Base-by-base conservation (phyloP, 2,888 invertebrate genomes). In the Brassicogethes aeneus region DNA sequence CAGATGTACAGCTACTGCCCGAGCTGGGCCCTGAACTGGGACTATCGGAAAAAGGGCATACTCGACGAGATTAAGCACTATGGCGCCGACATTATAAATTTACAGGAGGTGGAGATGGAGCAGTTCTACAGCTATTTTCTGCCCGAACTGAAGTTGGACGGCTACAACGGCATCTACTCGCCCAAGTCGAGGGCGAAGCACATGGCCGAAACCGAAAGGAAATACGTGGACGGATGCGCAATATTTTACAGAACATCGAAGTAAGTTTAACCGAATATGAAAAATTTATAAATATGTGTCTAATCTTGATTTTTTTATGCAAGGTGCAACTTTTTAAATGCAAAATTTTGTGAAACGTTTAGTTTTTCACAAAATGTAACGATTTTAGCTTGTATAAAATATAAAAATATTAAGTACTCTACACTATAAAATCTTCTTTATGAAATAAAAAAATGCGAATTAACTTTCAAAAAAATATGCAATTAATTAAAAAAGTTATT, bases 1-100 rank as follows among this genome's bases (percentile, higher is more conserved):
- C 94, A 95, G 72, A 92, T 95, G 88, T 99, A 99, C 74, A 95
- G 93, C 57, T 99, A 99, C 73, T 99, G 97, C 69, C 97, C 99
- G 15, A 88, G 91, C 56, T 99, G 97, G 97, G 97, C 97, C 39
- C 78, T 99, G 45, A 88, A 87, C 67, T 99, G 99, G 99, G 94
- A 95, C 62, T 97, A 97, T 74, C 77, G 99, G 56, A 94, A 95
- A 75, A 94, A 94, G 71, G 87, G 90, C 47, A 97, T 99, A 64
- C 79, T 99, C 62, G 90, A 91, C 64, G 97, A 99, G 72, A 93
- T 99, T 62, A 78, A 89, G 54, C 92, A 92, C 69, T 96, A 95
- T 69, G 84, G 88, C 40, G 95, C 96, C 37, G 97, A 99, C 69
- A 93, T 99, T 57, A 95, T 99, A 66, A 93, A 93, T 64, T 77